phyloP scores from a whole-genome alignment of 2,113 vertebrate species.

The Erythrolamprus reginae region DNA sequence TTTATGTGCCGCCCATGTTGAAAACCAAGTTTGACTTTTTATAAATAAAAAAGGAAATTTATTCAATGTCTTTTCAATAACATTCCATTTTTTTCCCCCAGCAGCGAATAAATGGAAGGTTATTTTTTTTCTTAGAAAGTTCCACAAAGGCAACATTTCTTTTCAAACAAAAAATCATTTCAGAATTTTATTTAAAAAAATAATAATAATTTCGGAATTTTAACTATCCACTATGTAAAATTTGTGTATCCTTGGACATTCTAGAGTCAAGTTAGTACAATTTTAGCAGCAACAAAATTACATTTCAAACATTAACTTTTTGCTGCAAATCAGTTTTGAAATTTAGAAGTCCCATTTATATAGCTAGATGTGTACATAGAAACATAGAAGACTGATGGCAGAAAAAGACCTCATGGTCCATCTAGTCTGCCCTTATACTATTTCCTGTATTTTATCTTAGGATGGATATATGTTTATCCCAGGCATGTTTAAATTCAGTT shows the following conservation, averaged over 20 bases:
- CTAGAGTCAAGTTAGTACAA: not conserved
- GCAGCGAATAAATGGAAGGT: not conserved
- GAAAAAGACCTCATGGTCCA: too few species aligned
- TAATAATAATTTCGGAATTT: not conserved
- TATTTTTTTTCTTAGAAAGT: not conserved
- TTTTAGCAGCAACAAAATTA: not conserved
- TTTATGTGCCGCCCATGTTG: too few species aligned
- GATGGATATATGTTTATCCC: too few species aligned
- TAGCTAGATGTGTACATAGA: not conserved
- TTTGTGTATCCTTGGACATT: not conserved
- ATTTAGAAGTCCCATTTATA: not conserved
- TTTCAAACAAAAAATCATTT: not conserved
- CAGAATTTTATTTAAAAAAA: slow-evolving; percentile 4
- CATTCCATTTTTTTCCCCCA: not conserved
- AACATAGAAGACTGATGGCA: too few species aligned
- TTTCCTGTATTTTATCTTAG: too few species aligned
- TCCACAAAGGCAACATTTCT: not conserved
- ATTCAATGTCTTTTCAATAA: not conserved
- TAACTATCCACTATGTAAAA: not conserved
- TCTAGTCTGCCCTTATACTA: too few species aligned
- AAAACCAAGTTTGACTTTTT: not conserved
- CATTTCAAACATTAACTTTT: not conserved
- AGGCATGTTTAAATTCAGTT: too few species aligned
- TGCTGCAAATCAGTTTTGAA: not conserved
- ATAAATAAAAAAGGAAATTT: not conserved